Evolutionary conservation across 2,888 invertebrate species (phyloP), one percentile per base, ranked within the genome.

Genomic region (Agrochola litura): DNA sequence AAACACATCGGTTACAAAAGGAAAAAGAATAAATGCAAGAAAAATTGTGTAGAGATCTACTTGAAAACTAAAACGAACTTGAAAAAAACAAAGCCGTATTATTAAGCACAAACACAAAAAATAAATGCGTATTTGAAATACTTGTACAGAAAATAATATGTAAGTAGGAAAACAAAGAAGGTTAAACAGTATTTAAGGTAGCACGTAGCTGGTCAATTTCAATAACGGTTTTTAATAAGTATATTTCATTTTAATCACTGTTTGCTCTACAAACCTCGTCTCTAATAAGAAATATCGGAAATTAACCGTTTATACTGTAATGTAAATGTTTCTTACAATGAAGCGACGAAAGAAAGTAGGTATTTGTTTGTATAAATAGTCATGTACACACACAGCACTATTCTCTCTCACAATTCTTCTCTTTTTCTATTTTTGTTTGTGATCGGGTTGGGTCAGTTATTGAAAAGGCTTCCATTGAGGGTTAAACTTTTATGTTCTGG

Each of bases 201-300:
- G 43, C 43, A 6, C 43, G 43, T 43, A 43, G 25, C 19, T n/a
- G 60, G 25, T 68, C n/a, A 56, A 65, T 41, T 77, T 43, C 14
- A 58, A 70, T 49, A 79, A 70, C 19, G 56, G 37, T 14, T 63
- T 63, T 61, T 52, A 54, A 63, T 63, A 46, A 75, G n/a, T 19
- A 56, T 76, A 56, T 76, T 75, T 75, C 37, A 64, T 19, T 76
- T 46, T 63, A 37, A 75, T 37, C n/a, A 56, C 67, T 77, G 43
- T 77, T 67, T 77, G 30, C 37, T 46, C 37, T 16, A 46, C 46
- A 56, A 60, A 41, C 30, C 37, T 37, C 25, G 37, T 37, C 37
- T 37, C 37, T 37, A 37, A 37, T 37, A 37, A 37, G 37, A 72
- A 56, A 54, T 30, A 64, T 60, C 9, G 54, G 37, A 49, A 37